Base-by-base conservation (phyloP, 2,113 vertebrate species). In the Thalassarche chlororhynchos region DNA sequence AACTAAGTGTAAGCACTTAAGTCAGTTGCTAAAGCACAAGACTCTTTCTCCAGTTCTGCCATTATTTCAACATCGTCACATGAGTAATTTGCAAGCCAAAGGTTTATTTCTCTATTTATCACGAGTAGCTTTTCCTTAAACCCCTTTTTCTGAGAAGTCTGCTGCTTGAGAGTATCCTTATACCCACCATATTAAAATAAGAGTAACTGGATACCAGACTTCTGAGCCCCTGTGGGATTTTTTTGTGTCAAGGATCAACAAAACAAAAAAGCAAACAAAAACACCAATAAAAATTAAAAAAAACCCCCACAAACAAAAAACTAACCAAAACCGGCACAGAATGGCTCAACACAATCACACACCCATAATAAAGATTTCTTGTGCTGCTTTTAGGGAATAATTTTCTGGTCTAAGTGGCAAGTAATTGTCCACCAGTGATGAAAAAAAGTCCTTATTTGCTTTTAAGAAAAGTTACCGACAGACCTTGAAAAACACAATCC, bases 1-100 rank as follows among this genome's bases (percentile, higher is more conserved):
- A 76, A 61, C 34, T 51, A 72, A 64, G 40, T 9, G 29, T 32
- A 92, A 93, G 49, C 64, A 89, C 32, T 82, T 65, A 26, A 65
- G n/a, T 42, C 69, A 83, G 46, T 85, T 94, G 78, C 82, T 85
- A 70, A 96, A 96, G 84, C 78, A 91, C 81, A 81, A 93, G 74
- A 76, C 66, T 91, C 60, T 80, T 92, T 88, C 86, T 72, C 49
- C 75, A 84, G 74, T 91, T 91, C 77, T 70, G 62, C 79, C 74
- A 70, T 55, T 76, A 96, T 97, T 97, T 91, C 90, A 84, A 91
- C 96, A 96, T 61, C 71, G 24, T 64, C 93, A 91, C 71, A 90
- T 96, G 96, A 97, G 78, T 82, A 85, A 93, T 66, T 40, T 80
- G 70, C 65, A 91, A 76, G 91, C 38, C 81, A 93, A 95, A 70